phyloP scores from a whole-genome alignment of 2,888 invertebrate genomes.

The Rhabditoides inermis region DNA sequence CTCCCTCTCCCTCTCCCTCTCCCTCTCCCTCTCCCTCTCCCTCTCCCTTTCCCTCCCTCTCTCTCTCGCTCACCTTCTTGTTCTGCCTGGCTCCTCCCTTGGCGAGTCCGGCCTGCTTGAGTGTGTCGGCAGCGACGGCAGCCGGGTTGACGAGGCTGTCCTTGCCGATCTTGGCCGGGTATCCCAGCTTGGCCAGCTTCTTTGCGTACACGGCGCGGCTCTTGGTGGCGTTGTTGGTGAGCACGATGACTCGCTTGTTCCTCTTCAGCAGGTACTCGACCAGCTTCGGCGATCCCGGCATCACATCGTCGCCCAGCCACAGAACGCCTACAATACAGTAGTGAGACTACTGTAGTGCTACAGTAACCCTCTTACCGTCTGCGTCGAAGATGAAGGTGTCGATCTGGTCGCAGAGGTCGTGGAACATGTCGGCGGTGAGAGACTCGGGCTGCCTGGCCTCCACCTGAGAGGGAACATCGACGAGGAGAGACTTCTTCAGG shows the following conservation, averaged over 20 bases:
- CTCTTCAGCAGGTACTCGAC: conserved; percentile 32
- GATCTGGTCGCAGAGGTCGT: conserved; percentile 28
- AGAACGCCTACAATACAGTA: conserved; percentile 44
- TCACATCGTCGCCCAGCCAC: conserved; percentile 44
- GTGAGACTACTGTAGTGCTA: too few species aligned
- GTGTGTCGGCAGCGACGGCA: conserved; percentile 45
- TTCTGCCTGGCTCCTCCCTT: too few species aligned
- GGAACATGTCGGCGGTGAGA: conserved; percentile 18
- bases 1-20: too few species aligned
- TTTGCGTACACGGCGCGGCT: conserved; percentile 68
- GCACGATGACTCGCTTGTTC: conserved; percentile 58
- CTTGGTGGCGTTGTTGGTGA: conserved; percentile 85
- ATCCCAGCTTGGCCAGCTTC: conserved; percentile 69
- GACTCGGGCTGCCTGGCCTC: too few species aligned
- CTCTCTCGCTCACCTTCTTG: too few species aligned
- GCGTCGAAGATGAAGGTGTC: conserved; percentile 51
- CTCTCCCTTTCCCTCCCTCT: too few species aligned
- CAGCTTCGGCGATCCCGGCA: conserved; percentile 40
- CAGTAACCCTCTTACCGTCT: too few species aligned
- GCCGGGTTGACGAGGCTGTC: conserved; percentile 46
- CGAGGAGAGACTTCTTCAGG: too few species aligned
- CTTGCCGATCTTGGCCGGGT: conserved; percentile 54
- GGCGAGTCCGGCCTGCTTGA: conserved; percentile 33
- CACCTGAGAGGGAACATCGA: too few species aligned
- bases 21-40: too few species aligned